Evolutionary conservation across 2,797 vertebrate genomes (phyloP).

Genomic region (Trematomus bernacchii): DNA sequence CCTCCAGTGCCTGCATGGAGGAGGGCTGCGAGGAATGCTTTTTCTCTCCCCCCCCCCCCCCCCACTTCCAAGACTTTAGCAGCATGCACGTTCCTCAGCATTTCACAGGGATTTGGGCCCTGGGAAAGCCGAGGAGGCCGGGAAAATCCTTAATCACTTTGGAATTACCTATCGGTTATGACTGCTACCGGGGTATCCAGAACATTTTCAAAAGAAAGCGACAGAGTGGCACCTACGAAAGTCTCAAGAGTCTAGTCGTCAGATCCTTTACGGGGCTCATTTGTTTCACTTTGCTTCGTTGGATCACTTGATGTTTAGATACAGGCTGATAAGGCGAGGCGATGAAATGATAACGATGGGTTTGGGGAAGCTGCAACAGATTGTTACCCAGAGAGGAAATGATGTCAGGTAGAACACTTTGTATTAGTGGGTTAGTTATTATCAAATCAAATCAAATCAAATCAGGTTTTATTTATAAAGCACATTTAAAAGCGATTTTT

Average conservation of each 20-base stretch:
- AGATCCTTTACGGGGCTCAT: conserved; percentile 36
- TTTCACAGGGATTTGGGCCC: conserved; percentile 86
- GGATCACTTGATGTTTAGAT: conserved; percentile 29
- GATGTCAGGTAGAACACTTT: not conserved
- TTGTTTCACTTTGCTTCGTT: conserved; percentile 24
- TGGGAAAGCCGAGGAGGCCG: conserved; percentile 81
- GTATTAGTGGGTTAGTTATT: too few species aligned
- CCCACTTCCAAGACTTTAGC: conserved; percentile 55
- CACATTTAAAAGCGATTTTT: too few species aligned
- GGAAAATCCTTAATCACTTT: conserved; percentile 83
- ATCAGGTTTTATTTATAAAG: too few species aligned
- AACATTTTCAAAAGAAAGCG: conserved; percentile 66
- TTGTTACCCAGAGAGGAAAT: not conserved
- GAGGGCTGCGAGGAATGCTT: conserved; percentile 74
- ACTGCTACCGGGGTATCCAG: conserved; percentile 65
- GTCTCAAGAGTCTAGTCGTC: conserved; percentile 37
- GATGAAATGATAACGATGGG: not conserved
- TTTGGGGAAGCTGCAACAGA: not conserved
- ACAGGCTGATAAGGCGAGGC: conserved; percentile 28
- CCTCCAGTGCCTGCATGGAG: conserved; percentile 64
- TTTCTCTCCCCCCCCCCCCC: conserved; percentile 44
- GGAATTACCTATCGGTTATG: conserved; percentile 80
- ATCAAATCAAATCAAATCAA: too few species aligned
- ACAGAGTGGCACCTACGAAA: conserved; percentile 73
- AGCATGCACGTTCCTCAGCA: conserved; percentile 76